Evolutionary conservation across 2,888 invertebrate species (phyloP).

Genomic region (Drosophila sordidula): DNA sequence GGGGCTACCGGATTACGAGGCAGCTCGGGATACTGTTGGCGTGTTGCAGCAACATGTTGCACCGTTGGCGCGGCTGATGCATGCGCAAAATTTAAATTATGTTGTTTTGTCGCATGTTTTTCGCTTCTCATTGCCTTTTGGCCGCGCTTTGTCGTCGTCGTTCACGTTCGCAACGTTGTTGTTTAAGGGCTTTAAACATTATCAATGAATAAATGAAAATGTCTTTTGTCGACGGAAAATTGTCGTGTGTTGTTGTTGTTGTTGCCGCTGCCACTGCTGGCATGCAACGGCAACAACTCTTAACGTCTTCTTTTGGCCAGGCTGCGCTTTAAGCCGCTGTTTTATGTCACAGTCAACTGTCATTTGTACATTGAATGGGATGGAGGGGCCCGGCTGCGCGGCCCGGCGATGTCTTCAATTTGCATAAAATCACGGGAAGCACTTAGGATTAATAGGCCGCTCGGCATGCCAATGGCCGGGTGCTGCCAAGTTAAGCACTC

Average conservation of each 20-base stretch:
- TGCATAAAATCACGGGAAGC: conserved; percentile 81
- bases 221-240: conserved; percentile 76
- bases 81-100: conserved; percentile 83
- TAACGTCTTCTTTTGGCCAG: conserved; percentile 79
- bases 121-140: conserved; percentile 54
- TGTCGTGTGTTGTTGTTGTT: conserved; percentile 58
- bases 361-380: conserved; percentile 78
- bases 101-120: conserved; percentile 83
- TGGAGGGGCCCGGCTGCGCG: conserved; percentile 5
- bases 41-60: conserved; percentile 81
- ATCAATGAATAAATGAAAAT: conserved; percentile 83
- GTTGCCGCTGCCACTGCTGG: conserved; percentile 38
- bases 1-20: conserved; percentile 75
- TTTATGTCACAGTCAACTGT: conserved; percentile 83
- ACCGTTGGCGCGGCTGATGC: conserved; percentile 49
- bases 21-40: conserved; percentile 43
- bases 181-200: conserved; percentile 64
- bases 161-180: conserved; percentile 29
- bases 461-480: conserved; percentile 37
- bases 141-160: conserved; percentile 57
- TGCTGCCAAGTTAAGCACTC: conserved; percentile 12
- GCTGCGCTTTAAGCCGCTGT: conserved; percentile 76
- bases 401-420: conserved; percentile 74
- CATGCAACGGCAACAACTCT: conserved; percentile 64
- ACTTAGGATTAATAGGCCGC: conserved; percentile 78